Evolutionary conservation across 2,888 invertebrate species (phyloP).

Genomic region (Trichopoda pennipes): DNA sequence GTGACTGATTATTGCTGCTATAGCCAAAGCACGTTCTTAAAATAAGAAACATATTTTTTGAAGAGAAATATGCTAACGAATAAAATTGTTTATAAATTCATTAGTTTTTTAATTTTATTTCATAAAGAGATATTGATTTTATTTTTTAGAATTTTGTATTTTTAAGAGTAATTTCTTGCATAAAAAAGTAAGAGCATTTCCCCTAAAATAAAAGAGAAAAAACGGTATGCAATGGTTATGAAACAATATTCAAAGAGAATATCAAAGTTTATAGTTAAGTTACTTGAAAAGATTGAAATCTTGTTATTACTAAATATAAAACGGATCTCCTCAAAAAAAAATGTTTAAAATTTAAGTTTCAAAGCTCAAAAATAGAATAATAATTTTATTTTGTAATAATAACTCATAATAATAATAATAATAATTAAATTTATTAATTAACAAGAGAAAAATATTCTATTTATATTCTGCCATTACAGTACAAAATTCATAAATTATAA

Average conservation of each 20-base stretch:
- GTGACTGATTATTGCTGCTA: conserved; percentile 41
- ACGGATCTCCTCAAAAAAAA: no score
- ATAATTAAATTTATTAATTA: no score
- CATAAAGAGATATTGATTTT: conserved; percentile 35
- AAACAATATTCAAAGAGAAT: conserved; percentile 34
- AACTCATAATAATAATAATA: no score
- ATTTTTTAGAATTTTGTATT: background rate
- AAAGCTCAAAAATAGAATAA: no score
- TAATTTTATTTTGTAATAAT: no score
- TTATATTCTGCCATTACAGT: no score
- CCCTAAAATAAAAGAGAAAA: background rate
- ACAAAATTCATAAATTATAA: no score
- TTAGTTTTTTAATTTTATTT: background rate
- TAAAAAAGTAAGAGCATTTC: conserved; percentile 19
- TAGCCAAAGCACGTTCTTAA: conserved; percentile 15
- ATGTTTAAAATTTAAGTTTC: no score
- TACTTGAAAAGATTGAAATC: background rate
- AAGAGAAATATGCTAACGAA: background rate
- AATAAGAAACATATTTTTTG: conserved; percentile 1
- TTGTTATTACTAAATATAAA: no score
- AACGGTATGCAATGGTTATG: conserved; percentile 38
- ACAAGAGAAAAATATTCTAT: no score
- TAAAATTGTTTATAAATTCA: conserved; percentile 7
- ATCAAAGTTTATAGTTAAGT: background rate
- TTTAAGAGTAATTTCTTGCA: conserved; percentile 29